phyloP scores from a whole-genome alignment of 2,888 invertebrate genomes.

The Trypoxylon attenuatum region DNA sequence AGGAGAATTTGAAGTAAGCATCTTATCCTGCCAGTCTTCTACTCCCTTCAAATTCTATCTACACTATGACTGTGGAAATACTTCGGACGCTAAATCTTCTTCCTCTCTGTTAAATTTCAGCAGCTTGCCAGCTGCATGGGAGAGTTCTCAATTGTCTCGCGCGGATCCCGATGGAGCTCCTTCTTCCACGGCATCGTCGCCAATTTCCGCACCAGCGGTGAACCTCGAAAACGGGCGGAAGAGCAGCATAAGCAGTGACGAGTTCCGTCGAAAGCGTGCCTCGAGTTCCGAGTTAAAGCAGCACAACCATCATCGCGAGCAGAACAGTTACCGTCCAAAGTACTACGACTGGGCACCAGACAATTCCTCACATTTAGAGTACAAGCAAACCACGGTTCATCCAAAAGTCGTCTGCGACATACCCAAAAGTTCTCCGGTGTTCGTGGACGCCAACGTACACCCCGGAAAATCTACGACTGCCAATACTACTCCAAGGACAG shows the following conservation, averaged over 20 bases:
- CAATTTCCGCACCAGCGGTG: constrained; percentile 71
- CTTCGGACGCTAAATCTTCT: neutral
- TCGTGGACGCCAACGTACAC: constrained; percentile 61
- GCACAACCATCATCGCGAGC: constrained; percentile 76
- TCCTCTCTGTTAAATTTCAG: constrained; percentile 31
- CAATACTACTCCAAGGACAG: constrained; percentile 72
- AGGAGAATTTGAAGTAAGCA: constrained; percentile 75
- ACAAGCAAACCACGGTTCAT: constrained; percentile 76
- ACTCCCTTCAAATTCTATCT: too few relatives aligned
- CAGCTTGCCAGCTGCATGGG: constrained; percentile 62
- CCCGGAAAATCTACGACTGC: constrained; percentile 54
- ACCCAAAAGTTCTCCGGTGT: constrained; percentile 73
- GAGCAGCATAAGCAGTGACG: constrained; percentile 58
- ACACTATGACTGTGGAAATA: too few relatives aligned
- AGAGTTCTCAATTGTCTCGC: constrained; percentile 75
- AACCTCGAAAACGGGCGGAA: constrained; percentile 52
- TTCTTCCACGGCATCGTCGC: constrained; percentile 77
- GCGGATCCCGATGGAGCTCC: constrained; percentile 85
- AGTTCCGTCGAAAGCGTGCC: constrained; percentile 58
- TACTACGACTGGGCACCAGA: constrained; percentile 67
- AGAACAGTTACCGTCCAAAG: constrained; percentile 75
- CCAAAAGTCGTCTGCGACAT: constrained; percentile 79
- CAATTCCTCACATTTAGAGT: constrained; percentile 57
- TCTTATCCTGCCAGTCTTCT: too few relatives aligned
- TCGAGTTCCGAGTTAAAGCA: constrained; percentile 64